Percentiles rank a stretch among this genome's conserved stretches.
Evolutionary conservation across 2,888 invertebrate genomes (phyloP).

Genomic region (Sesamia inferens): DNA sequence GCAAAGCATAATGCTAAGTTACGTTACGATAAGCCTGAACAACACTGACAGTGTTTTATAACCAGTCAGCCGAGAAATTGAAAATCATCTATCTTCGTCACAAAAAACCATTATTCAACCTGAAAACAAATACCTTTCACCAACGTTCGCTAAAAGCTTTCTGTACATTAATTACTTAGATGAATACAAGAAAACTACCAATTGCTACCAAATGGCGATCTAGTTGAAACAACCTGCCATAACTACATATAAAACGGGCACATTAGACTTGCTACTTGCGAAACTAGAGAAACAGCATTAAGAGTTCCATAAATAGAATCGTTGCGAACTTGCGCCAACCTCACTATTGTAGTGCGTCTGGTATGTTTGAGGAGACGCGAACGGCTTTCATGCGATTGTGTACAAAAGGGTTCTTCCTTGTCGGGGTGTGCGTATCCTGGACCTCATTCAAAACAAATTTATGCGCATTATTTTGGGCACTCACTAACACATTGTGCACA

Average conservation of each 20-base stretch:
- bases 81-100: slow-evolving; percentile 61
- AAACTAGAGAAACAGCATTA: slow-evolving; percentile 78
- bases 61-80: slow-evolving; percentile 49
- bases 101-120: slow-evolving; percentile 63
- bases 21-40: slow-evolving; percentile 22
- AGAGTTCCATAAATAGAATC: slow-evolving; percentile 79
- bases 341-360: no score
- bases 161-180: slow-evolving; percentile 67
- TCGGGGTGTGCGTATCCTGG: no score
- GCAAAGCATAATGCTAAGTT: background rate
- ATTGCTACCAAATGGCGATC: slow-evolving; percentile 61
- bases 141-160: slow-evolving; percentile 65
- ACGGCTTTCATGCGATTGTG: no score
- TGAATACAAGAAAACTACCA: slow-evolving; percentile 60
- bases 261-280: slow-evolving; percentile 71
- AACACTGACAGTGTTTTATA: slow-evolving; percentile 48
- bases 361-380: no score
- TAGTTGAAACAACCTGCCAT: slow-evolving; percentile 59
- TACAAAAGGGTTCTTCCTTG: no score
- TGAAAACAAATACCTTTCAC: slow-evolving; percentile 64
- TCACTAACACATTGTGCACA: no score
- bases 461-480: no score
- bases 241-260: slow-evolving; percentile 61
- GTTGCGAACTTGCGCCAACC: slow-evolving; percentile 65
- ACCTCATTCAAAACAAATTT: no score